Evolutionary conservation across 2,888 invertebrate species (phyloP), one percentile per base, ranked within the genome.

Genomic region (Griposia aprilina): DNA sequence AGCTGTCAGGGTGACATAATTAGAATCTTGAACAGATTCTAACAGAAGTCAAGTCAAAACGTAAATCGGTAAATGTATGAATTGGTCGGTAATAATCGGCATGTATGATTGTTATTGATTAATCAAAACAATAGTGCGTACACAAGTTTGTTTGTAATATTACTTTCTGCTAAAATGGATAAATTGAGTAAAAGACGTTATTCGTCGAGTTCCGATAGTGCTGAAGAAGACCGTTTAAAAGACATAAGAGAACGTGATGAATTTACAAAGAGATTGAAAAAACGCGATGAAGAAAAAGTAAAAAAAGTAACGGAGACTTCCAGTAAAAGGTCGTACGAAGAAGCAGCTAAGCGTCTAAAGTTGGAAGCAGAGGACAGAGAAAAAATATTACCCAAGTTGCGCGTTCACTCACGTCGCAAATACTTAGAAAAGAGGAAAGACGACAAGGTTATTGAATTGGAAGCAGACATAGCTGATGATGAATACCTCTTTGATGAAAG

Each of bases 381-480:
- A 75, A 98, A 98, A 93, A 97, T 99, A 86, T 96, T 99, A 72
- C 99, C 99, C 0, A 98, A 98, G 91, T 94, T 99, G 45, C 97
- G 99, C 57, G 97, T 99, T 30, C 98, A 99, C 92, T 99, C 99
- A 0, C 97, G 99, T 48, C 97, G 99, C 68, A 98, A 99, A 91
- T 99, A 99, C 94, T 97, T 99, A 88, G 98, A 98, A 92, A 99
- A 99, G 94, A 97, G 99, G 67, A 99, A 99, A 94, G 99, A 98
- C 78, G 99, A 99, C 92, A 99, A 99, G 96, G 98, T 99, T 57
- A 98, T 98, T 17, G 99, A 99, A 93, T 96, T 99, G 72, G 99
- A 99, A 95, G 98, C 98, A 11, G 99, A 99, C 92, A 98, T 99
- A 79, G 97, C 98, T 68, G 99, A 99, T 94, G 99, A 99, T 96